phyloP scores from a whole-genome alignment of 2,797 vertebrate genomes.

The Pelodytes ibericus region DNA sequence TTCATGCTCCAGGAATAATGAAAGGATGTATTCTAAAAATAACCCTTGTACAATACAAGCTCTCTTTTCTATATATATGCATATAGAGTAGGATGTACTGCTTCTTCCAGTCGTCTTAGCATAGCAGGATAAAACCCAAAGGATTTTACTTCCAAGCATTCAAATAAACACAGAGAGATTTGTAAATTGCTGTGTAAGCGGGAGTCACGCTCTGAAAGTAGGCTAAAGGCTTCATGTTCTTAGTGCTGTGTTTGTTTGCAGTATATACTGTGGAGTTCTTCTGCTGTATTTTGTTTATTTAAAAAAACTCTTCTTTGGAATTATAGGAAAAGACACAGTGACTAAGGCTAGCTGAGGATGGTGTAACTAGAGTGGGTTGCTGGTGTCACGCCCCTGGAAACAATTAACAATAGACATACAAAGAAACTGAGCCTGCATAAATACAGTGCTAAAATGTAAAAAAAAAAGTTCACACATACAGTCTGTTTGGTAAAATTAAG shows the following conservation, averaged over 20 bases:
- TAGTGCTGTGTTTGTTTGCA: background rate
- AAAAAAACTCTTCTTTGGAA: no score
- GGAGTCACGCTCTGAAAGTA: background rate
- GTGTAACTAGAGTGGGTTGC: no score
- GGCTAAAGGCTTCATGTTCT: background rate
- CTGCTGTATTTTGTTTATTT: no score
- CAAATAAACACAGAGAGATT: slow-evolving; percentile 11
- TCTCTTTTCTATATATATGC: slow-evolving; percentile 5
- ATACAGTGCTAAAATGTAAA: no score
- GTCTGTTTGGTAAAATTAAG: no score
- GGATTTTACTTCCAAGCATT: slow-evolving; percentile 30
- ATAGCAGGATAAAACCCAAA: slow-evolving; percentile 20
- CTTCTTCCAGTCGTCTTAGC: slow-evolving; percentile 26
- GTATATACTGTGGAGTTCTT: no score
- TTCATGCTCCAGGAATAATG: slow-evolving; percentile 33
- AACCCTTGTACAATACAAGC: slow-evolving; percentile 13
- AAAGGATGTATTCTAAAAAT: slow-evolving; percentile 38
- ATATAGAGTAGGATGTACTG: slow-evolving; percentile 34
- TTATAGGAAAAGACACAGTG: no score
- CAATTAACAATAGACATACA: no score
- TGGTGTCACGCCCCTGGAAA: no score
- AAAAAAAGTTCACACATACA: no score
- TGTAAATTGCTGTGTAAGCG: background rate
- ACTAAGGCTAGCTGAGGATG: no score
- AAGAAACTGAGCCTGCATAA: no score